phyloP scores from a whole-genome alignment of 2,888 invertebrate species.

The Microctonus aethiopoides region DNA sequence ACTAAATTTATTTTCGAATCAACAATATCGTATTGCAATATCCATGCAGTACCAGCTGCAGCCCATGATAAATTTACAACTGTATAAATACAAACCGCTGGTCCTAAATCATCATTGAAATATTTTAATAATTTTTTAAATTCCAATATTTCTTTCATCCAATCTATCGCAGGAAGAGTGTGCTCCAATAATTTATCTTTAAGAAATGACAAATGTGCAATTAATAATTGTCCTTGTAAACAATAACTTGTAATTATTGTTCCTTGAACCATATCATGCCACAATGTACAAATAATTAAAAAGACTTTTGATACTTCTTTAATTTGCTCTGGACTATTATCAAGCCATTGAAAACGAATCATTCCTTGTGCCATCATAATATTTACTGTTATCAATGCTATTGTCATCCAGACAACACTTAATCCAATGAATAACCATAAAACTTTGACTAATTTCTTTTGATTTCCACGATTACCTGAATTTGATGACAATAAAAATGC shows the following conservation, averaged over 20 bases:
- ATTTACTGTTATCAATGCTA: constrained; percentile 75
- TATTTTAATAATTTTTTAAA: constrained; percentile 82
- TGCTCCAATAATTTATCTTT: constrained; percentile 79
- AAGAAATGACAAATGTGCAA: constrained; percentile 79
- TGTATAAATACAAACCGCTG: constrained; percentile 82
- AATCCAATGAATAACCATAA: constrained; percentile 80
- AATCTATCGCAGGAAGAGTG: constrained; percentile 78
- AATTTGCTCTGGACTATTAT: constrained; percentile 70
- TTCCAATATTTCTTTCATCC: constrained; percentile 86
- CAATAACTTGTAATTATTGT: constrained; percentile 85
- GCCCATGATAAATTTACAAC: constrained; percentile 81
- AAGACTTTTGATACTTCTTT: constrained; percentile 71
- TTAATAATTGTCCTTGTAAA: constrained; percentile 82
- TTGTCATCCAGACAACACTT: constrained; percentile 77
- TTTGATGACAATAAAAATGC: constrained; percentile 81
- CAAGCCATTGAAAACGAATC: constrained; percentile 76
- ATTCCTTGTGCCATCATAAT: constrained; percentile 74
- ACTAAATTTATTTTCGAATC: constrained; percentile 72
- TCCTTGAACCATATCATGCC: constrained; percentile 86
- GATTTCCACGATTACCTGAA: constrained; percentile 75
- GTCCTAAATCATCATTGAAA: constrained; percentile 80
- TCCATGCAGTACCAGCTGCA: constrained; percentile 76
- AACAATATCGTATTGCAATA: constrained; percentile 73
- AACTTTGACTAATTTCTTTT: constrained; percentile 76
- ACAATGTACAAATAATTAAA: constrained; percentile 76